These are phyloP conservation scores for Myxocyprinus asiaticus DNA, from an alignment of 2,113 vertebrate genomes.

Conservation along the genomic window DNA sequence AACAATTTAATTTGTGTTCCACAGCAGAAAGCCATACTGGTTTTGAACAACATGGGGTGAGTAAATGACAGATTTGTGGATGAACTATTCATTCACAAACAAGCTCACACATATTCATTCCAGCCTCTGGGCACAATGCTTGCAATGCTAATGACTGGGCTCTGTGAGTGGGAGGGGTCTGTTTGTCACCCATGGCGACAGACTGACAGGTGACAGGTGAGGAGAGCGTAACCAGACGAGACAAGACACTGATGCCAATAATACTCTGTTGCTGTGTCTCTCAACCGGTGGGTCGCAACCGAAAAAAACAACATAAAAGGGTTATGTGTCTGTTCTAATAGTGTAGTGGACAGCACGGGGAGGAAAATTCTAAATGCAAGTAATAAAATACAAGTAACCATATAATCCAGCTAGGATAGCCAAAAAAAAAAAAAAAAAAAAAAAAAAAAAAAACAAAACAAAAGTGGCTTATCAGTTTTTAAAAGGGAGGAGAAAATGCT, in stretches of 20 bases:
- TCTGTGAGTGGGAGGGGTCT: slow-evolving; percentile 33
- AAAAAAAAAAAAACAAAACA: too few species aligned
- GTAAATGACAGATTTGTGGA: too few species aligned
- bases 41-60: too few species aligned
- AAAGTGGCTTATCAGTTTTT: too few species aligned
- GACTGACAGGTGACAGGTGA: slow-evolving; percentile 71
- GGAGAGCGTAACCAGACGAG: slow-evolving; percentile 52
- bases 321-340: slow-evolving; percentile 49
- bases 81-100: background rate
- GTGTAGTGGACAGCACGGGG: slow-evolving; percentile 21
- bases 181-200: slow-evolving; percentile 53
- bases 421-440: too few species aligned
- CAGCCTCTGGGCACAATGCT: background rate
- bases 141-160: slow-evolving; percentile 36
- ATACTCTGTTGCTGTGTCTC: slow-evolving; percentile 36
- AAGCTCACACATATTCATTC: background rate
- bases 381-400: too few species aligned
- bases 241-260: slow-evolving; percentile 50
- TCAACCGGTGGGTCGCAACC: slow-evolving; percentile 58
- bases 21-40: too few species aligned
- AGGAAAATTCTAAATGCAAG: too few species aligned
- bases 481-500: too few species aligned
- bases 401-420: too few species aligned
- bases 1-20: too few species aligned
- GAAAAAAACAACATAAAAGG: slow-evolving; percentile 45